phyloP scores from a whole-genome alignment of 2,888 invertebrate species.

The Apoda limacodes region DNA sequence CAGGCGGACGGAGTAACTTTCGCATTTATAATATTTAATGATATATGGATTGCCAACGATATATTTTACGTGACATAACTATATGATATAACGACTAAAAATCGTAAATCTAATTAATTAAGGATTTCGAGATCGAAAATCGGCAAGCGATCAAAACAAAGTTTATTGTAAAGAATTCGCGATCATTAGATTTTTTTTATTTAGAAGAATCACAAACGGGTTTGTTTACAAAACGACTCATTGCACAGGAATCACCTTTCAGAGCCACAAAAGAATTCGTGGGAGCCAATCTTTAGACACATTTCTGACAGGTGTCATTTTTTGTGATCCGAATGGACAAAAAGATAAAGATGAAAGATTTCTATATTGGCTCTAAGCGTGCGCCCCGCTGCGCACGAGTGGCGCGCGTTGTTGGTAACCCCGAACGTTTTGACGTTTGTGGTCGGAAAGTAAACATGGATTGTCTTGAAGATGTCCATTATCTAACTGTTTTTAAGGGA shows the following conservation, averaged over 20 bases:
- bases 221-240: constrained; percentile 38
- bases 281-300: constrained; percentile 21
- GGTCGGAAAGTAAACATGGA: constrained; percentile 27
- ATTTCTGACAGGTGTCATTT: constrained; percentile 29
- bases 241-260: constrained; percentile 33
- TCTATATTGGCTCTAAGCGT: constrained; percentile 42
- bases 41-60: too few relatives aligned
- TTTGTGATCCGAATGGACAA: constrained; percentile 25
- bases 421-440: constrained; percentile 28
- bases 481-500: too few relatives aligned
- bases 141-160: too few relatives aligned
- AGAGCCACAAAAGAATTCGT: constrained; percentile 24
- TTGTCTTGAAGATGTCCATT: constrained; percentile 17
- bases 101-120: too few relatives aligned
- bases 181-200: too few relatives aligned
- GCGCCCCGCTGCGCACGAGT: constrained; percentile 38
- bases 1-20: too few relatives aligned
- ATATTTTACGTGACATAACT: too few relatives aligned
- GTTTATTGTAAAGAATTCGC: too few relatives aligned
- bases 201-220: constrained; percentile 16
- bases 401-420: constrained; percentile 20
- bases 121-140: too few relatives aligned
- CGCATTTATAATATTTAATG: too few relatives aligned
- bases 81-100: too few relatives aligned
- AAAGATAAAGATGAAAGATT: constrained; percentile 41